phyloP scores from a whole-genome alignment of 2,113 vertebrate species.

The Gymnarchus niloticus region DNA sequence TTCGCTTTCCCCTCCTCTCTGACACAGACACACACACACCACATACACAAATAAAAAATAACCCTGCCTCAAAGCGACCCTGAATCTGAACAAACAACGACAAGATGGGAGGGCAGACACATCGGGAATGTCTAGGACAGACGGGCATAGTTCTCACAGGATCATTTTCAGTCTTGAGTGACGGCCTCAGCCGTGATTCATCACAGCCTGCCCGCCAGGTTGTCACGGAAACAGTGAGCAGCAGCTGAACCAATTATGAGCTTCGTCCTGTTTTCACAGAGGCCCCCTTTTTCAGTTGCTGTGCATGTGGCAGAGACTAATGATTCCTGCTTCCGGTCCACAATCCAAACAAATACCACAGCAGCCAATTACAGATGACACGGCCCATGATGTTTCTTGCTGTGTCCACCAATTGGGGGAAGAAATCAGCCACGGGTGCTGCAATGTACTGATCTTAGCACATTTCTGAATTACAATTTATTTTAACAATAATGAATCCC shows the following conservation, averaged over 20 bases:
- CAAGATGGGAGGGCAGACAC: background rate
- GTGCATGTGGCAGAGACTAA: slow-evolving; percentile 15
- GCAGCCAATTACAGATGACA: slow-evolving; percentile 2
- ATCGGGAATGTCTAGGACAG: background rate
- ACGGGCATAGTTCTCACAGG: background rate
- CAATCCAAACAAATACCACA: slow-evolving; percentile 15
- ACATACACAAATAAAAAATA: background rate
- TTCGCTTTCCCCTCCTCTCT: background rate
- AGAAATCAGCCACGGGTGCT: background rate
- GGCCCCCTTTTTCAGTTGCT: slow-evolving; percentile 8
- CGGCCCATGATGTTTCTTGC: background rate
- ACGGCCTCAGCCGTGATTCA: background rate
- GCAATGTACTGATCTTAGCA: background rate
- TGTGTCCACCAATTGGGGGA: background rate
- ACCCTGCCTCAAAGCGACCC: too few relatives aligned
- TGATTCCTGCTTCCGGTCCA: slow-evolving; percentile 7
- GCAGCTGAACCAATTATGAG: slow-evolving; percentile 19
- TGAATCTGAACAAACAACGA: background rate
- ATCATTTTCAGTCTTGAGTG: background rate
- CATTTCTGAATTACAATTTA: background rate
- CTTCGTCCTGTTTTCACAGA: slow-evolving; percentile 21
- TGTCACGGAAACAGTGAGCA: slow-evolving; percentile 11
- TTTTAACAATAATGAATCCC: background rate
- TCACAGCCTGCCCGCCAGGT: slow-evolving; percentile 4
- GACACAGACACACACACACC: background rate